Conservation (phyloP, 2,113 vertebrate genomes). For the Bufo bufo region DNA sequence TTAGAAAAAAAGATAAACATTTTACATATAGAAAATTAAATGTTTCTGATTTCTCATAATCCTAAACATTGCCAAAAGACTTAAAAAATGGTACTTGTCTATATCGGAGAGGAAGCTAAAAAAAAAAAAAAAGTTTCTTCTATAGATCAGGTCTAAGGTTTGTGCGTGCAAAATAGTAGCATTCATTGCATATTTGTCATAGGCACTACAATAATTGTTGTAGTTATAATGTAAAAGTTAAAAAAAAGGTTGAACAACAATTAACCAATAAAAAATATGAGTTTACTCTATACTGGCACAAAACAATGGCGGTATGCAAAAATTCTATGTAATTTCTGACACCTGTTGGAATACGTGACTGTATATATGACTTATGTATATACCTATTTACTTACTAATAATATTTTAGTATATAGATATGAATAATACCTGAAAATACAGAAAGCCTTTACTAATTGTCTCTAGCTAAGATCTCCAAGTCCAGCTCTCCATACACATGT, state of each 20-base stretch:
- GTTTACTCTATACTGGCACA: neutral
- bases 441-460: constrained; percentile 39
- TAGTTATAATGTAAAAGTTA: neutral
- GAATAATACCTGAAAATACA: neutral
- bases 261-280: no score
- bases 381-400: neutral
- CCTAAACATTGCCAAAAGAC: no score
- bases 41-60: no score
- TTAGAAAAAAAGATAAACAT: neutral
- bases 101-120: neutral
- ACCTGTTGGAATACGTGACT: neutral
- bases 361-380: neutral
- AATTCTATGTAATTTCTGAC: neutral
- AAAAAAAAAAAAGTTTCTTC: neutral
- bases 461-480: constrained; percentile 68
- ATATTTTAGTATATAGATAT: neutral
- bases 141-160: neutral
- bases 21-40: neutral
- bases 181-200: neutral
- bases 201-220: neutral
- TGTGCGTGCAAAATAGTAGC: neutral
- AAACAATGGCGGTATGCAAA: neutral
- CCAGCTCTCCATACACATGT: constrained; percentile 84
- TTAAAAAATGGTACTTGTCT: neutral
- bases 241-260: no score